These are phyloP conservation scores for Oryzias sinensis DNA, from an alignment of 2,797 vertebrate genomes.

Conservation along the genomic window DNA sequence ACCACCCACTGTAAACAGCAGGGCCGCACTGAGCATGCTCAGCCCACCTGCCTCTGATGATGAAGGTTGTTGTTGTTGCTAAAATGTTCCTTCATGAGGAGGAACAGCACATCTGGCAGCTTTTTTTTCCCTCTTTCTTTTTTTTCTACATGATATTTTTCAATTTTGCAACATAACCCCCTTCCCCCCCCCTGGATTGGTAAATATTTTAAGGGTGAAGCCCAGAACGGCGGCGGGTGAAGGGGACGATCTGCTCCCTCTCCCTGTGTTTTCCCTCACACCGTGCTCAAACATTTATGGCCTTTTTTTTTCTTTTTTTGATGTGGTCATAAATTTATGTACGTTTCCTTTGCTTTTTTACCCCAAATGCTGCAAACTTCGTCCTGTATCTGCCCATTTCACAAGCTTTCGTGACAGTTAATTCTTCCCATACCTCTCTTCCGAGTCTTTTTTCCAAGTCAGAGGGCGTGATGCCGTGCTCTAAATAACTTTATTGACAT, in stretches of 20 bases:
- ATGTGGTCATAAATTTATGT: slow-evolving; percentile 62
- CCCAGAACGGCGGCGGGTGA: slow-evolving; percentile 27
- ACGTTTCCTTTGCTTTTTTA: slow-evolving; percentile 34
- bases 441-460: slow-evolving; percentile 3
- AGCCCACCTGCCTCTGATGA: slow-evolving; percentile 54
- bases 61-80: slow-evolving; percentile 32
- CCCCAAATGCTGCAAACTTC: slow-evolving; percentile 27
- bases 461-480: slow-evolving; percentile 47
- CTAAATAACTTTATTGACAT: slow-evolving; percentile 76
- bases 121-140: not conserved
- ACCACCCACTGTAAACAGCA: slow-evolving; percentile 64
- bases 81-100: slow-evolving; percentile 1
- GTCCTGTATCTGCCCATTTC: slow-evolving; percentile 16
- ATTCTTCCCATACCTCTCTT: slow-evolving; percentile 6
- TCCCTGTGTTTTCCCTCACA: slow-evolving; percentile 31
- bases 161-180: slow-evolving; percentile 31
- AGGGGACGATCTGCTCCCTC: slow-evolving; percentile 26
- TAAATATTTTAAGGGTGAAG: slow-evolving; percentile 66
- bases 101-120: slow-evolving; percentile 17
- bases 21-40: slow-evolving; percentile 57
- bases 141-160: slow-evolving; percentile 14
- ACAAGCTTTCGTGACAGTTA: slow-evolving; percentile 13
- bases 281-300: slow-evolving; percentile 65
- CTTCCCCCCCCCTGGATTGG: slow-evolving; percentile 10
- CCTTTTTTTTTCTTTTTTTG: slow-evolving; percentile 54